Base-by-base conservation (phyloP, 30 jellyfish, hydroid and myxozoan species). In the Aurelia aurita region DNA sequence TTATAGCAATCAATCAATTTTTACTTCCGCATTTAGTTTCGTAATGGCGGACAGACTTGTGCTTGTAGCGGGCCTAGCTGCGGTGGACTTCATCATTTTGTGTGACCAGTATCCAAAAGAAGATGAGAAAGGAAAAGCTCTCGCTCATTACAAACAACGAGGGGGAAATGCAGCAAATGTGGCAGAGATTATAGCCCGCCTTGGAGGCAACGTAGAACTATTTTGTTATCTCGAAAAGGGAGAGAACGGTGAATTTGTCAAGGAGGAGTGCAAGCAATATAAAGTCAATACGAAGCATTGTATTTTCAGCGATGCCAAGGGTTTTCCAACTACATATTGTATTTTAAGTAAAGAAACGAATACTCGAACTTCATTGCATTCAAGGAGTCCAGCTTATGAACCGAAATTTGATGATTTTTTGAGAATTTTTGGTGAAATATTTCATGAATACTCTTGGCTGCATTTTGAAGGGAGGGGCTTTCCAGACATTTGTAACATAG, bases 111-210 rank as follows among this genome's bases (percentile, higher is more conserved):
- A 32, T 72, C 97, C 97, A 58, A 57, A 13, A 43, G 96, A 87
- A 68, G 97, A 89, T 77, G 81, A 66, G 25, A 96, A 89, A 39
- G 35, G 65, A 47, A 82, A 72, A 58, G 96, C 85, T 15, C 28
- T n/a, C 18, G 28, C 84, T 8, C 97, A 89, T 54, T 18, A 45
- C 53, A 65, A 87, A 89, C 79, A 88, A 55, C 75, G 53, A 59
- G 97, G 97, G 2, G 97, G 97, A 44, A 89, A 89, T 83, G 97
- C 96, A 7, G 96, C 92, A 2, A 89, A 89, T 75, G 32, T 96
- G 1, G 80, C 96, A 23, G 77, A 69, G 22, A 91, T 89, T 62
- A 22, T 82, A 14, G 87, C 96, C 18, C 97, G 86, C 20, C 66
- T 19, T 39, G 75, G 62, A 31, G 25, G 34, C 16, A 89, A 69